phyloP scores from a whole-genome alignment of 2,888 invertebrate genomes.

The Drosophila diplacantha region DNA sequence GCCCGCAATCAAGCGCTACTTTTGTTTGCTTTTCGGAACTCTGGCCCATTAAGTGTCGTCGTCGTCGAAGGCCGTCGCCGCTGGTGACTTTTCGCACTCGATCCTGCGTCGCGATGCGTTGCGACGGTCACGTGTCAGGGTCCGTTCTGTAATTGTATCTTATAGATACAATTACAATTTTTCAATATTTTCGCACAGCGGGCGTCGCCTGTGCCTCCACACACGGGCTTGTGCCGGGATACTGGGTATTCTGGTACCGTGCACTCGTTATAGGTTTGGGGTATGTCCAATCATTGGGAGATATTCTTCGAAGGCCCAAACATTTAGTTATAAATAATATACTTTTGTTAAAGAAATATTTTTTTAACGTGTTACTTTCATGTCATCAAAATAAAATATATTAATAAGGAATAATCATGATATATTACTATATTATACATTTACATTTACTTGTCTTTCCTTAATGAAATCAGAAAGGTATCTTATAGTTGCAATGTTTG shows the following conservation, averaged over 20 bases:
- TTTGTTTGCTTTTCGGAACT: constrained; percentile 71
- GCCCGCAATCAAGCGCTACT: constrained; percentile 70
- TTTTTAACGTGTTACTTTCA: too few species aligned
- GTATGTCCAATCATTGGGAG: neutral
- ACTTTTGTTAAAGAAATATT: too few species aligned
- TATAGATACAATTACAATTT: constrained; percentile 71
- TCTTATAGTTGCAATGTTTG: neutral
- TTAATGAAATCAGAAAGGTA: constrained; percentile 2
- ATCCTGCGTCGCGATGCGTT: constrained; percentile 30
- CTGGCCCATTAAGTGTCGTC: constrained; percentile 67
- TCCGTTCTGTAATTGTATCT: constrained; percentile 66
- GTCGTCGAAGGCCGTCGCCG: constrained; percentile 23
- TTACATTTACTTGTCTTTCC: too few species aligned
- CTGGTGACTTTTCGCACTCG: constrained; percentile 67
- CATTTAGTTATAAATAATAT: neutral
- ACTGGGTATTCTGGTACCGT: constrained; percentile 2
- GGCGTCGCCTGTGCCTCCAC: constrained; percentile 30
- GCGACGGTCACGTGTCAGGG: constrained; percentile 60
- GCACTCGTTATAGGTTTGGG: constrained; percentile 15
- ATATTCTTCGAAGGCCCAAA: neutral
- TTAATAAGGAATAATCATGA: too few species aligned
- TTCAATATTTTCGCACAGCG: constrained; percentile 71
- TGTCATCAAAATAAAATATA: too few species aligned
- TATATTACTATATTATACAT: too few species aligned
- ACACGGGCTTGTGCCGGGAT: constrained; percentile 16